Conservation (phyloP, 30 jellyfish, hydroid and myxozoan species). For the Hydra vulgaris region DNA sequence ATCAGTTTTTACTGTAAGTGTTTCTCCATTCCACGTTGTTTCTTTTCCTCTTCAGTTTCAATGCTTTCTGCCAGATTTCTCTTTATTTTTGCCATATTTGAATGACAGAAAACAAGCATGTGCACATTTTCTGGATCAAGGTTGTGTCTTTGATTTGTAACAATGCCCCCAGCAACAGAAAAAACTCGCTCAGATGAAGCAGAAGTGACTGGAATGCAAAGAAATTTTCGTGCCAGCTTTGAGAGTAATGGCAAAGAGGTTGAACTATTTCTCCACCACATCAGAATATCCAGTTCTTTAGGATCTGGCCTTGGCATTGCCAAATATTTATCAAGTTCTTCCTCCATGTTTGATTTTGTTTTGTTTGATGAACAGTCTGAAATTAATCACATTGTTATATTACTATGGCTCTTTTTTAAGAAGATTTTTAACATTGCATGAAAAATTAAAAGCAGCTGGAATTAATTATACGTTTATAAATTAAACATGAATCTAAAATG, state of each 20-base stretch:
- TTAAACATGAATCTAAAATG: neutral
- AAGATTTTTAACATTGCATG: neutral
- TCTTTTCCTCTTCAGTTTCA: neutral
- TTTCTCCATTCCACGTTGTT: neutral
- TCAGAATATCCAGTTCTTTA: neutral
- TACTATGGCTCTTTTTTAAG: neutral
- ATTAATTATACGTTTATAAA: neutral
- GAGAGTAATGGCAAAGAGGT: neutral
- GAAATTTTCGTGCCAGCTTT: neutral
- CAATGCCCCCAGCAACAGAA: neutral
- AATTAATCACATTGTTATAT: neutral
- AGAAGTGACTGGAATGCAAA: neutral
- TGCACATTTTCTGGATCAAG: neutral
- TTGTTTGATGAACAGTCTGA: neutral
- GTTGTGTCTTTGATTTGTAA: neutral
- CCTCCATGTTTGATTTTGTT: neutral
- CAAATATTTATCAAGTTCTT: neutral
- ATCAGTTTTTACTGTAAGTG: neutral
- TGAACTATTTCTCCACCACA: neutral
- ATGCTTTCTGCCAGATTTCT: neutral
- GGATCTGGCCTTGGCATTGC: neutral
- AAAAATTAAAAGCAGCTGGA: neutral
- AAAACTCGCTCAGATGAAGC: neutral
- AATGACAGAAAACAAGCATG: neutral
- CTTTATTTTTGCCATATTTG: neutral